Evolutionary conservation across 2,797 vertebrate genomes (phyloP).

Genomic region (Alca torda): DNA sequence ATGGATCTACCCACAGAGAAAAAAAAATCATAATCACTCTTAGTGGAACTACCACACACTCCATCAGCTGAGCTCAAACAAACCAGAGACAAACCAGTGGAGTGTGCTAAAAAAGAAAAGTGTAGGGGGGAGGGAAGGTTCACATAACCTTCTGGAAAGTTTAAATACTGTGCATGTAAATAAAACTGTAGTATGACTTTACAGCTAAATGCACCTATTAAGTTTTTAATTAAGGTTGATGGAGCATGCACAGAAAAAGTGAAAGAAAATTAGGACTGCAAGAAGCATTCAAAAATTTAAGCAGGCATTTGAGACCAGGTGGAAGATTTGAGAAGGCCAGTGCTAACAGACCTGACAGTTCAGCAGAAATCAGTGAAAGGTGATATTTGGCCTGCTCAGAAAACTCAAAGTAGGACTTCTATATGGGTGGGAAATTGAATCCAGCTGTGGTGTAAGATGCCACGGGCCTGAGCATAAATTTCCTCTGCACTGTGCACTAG

Average conservation of each 20-base stretch:
- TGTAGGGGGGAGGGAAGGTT: fast-evolving
- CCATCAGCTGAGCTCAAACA: not conserved
- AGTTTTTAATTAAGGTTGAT: constrained; percentile 14
- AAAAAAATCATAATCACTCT: not conserved
- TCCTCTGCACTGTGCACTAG: not conserved
- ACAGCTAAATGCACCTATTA: not conserved
- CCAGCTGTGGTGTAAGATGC: not conserved
- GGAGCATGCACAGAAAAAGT: not conserved
- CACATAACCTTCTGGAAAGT: not conserved
- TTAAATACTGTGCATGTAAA: not conserved
- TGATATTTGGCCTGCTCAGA: not conserved
- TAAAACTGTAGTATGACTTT: not conserved
- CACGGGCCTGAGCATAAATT: not conserved
- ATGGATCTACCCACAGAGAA: not conserved
- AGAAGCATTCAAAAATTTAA: not conserved
- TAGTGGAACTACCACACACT: not conserved
- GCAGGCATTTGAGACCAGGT: not conserved
- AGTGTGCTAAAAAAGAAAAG: not conserved
- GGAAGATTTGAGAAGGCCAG: not conserved
- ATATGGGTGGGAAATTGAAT: not conserved
- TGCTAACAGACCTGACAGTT: not conserved
- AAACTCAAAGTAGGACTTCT: not conserved
- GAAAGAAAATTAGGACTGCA: not conserved
- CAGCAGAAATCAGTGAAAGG: not conserved
- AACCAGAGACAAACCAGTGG: not conserved